Evolutionary conservation across 2,888 invertebrate genomes (phyloP).

Genomic region (Drosophila colorata): DNA sequence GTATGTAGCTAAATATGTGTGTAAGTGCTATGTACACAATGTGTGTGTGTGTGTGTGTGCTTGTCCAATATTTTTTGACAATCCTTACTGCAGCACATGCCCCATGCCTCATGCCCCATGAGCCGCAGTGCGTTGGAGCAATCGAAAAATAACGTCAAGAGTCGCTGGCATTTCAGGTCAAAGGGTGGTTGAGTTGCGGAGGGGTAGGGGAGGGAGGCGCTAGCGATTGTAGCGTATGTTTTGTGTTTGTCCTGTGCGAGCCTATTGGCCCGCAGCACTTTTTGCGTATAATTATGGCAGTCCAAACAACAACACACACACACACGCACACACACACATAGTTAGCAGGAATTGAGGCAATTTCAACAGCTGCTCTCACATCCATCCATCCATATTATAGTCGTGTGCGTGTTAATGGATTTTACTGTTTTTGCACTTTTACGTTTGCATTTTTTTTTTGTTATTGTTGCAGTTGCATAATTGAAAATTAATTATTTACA

Average conservation of each 20-base stretch:
- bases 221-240: conserved; percentile 20
- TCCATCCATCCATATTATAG: neutral
- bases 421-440: conserved; percentile 47
- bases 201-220: neutral
- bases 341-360: conserved; percentile 13
- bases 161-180: conserved; percentile 18
- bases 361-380: conserved; percentile 42
- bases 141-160: conserved; percentile 8
- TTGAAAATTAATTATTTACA: conserved; percentile 79
- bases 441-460: conserved; percentile 8
- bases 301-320: conserved; percentile 54
- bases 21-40: neutral
- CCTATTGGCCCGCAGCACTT: conserved; percentile 55
- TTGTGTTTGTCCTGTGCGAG: conserved; percentile 33
- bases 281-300: conserved; percentile 62
- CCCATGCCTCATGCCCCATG: conserved; percentile 6
- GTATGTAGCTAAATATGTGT: conserved; percentile 5
- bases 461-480: conserved; percentile 61
- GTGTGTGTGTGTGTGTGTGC: conserved; percentile 12
- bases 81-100: conserved; percentile 47
- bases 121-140: conserved; percentile 34
- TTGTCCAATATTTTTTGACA: conserved; percentile 62
- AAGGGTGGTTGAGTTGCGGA: neutral
- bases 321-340: conserved; percentile 12
- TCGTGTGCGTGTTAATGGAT: conserved; percentile 66